These are phyloP conservation scores for Hypothenemus hampei DNA, from an alignment of 1,140 invertebrate species.

Conservation along the genomic window DNA sequence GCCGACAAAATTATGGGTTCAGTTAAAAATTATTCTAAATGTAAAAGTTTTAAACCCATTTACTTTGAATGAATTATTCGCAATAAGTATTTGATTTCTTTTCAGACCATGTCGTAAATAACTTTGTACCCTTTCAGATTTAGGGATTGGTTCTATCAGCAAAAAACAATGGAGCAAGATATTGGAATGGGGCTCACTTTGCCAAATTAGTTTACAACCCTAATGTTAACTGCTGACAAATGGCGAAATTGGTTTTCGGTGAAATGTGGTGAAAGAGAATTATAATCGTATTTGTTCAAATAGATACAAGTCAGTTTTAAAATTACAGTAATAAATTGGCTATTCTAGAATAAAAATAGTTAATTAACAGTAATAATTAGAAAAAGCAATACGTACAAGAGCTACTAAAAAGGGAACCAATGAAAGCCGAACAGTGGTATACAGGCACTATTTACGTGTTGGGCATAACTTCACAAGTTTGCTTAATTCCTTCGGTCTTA, in stretches of 20 bases:
- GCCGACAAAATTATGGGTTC: neutral
- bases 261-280: slow-evolving; percentile 31
- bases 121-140: slow-evolving; percentile 18
- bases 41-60: too few species aligned
- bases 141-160: slow-evolving; percentile 25
- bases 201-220: slow-evolving; percentile 28
- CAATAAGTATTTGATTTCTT: too few species aligned
- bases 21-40: too few species aligned
- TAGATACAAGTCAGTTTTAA: slow-evolving; percentile 9
- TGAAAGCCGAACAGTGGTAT: slow-evolving; percentile 45
- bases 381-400: slow-evolving; percentile 28
- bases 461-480: slow-evolving; percentile 46
- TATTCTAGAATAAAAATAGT: neutral
- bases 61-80: too few species aligned
- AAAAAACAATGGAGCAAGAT: slow-evolving; percentile 39
- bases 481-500: slow-evolving; percentile 42
- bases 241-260: slow-evolving; percentile 26
- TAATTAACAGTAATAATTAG: neutral
- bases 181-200: slow-evolving; percentile 30
- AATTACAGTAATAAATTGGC: slow-evolving; percentile 4
- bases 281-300: slow-evolving; percentile 25
- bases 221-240: slow-evolving; percentile 17
- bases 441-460: slow-evolving; percentile 45
- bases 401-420: slow-evolving; percentile 34
- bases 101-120: too few species aligned